Percentiles rank a stretch among this genome's conserved stretches.
phyloP scores from a whole-genome alignment of 2,888 invertebrate genomes.

The Meliscaeva auricollis region DNA sequence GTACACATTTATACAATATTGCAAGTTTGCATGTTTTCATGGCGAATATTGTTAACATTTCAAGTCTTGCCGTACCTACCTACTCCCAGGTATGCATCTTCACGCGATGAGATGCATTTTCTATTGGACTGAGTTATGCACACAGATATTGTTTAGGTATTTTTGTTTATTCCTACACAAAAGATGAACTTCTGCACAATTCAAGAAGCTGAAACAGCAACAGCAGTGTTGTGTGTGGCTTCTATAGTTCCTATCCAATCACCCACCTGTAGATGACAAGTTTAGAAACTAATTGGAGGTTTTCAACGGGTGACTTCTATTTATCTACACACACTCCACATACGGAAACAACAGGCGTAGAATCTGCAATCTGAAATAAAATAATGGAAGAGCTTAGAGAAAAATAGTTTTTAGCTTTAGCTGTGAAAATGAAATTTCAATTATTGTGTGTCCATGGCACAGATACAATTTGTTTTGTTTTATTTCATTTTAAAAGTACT shows the following conservation, averaged over 20 bases:
- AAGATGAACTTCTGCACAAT: constrained; percentile 5
- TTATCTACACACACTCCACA: background rate
- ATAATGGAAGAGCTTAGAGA: background rate
- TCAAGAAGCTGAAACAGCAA: background rate
- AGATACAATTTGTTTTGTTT: background rate
- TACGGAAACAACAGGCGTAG: background rate
- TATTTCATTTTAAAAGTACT: background rate
- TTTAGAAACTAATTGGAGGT: constrained; percentile 66
- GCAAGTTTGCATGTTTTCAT: background rate
- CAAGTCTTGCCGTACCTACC: background rate
- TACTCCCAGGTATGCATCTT: background rate
- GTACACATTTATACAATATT: background rate
- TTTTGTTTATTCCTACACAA: constrained; percentile 15
- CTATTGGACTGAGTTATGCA: constrained; percentile 6
- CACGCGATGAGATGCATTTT: constrained; percentile 19
- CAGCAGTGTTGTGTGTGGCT: background rate
- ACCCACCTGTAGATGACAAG: constrained; percentile 57
- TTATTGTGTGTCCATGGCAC: constrained; percentile 51
- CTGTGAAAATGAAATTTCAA: constrained; percentile 50
- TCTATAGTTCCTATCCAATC: background rate
- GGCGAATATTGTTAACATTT: constrained; percentile 16
- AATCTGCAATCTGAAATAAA: constrained; percentile 37
- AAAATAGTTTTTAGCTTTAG: background rate
- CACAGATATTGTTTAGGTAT: constrained; percentile 1
- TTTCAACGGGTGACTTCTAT: constrained; percentile 27